These are phyloP conservation scores for Apamea epomidion DNA, from an alignment of 2,888 invertebrate genomes.

Conservation along the genomic window DNA sequence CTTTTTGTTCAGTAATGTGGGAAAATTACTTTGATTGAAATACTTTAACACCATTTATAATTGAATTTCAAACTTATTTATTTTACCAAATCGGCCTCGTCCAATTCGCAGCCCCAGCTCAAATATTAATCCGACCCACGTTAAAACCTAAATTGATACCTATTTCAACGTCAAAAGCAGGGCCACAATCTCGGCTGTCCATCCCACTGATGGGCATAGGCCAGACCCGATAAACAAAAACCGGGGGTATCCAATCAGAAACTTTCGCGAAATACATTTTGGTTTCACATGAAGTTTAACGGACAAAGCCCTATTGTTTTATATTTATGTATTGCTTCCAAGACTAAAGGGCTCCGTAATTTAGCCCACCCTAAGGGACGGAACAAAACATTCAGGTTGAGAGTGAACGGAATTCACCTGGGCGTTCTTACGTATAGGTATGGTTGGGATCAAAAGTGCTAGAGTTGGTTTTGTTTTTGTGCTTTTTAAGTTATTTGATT, in stretches of 20 bases:
- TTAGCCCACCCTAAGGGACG: constrained; percentile 74
- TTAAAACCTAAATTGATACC: constrained; percentile 63
- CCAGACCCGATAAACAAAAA: constrained; percentile 68
- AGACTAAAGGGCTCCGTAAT: constrained; percentile 78
- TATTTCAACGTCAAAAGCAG: constrained; percentile 67
- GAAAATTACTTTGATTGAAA: constrained; percentile 22
- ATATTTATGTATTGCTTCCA: constrained; percentile 78
- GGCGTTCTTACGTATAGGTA: constrained; percentile 64
- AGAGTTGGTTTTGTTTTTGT: background rate
- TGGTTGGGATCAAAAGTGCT: constrained; percentile 49
- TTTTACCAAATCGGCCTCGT: constrained; percentile 24
- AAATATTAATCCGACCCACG: constrained; percentile 50
- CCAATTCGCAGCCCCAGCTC: constrained; percentile 26
- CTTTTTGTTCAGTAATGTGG: constrained; percentile 9
- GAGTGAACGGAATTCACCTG: constrained; percentile 72
- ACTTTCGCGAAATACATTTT: constrained; percentile 74
- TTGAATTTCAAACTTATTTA: constrained; percentile 46
- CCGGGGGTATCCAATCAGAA: constrained; percentile 72
- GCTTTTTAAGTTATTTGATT: too few relatives aligned
- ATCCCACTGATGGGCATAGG: constrained; percentile 54
- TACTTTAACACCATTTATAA: constrained; percentile 23
- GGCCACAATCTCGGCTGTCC: constrained; percentile 53
- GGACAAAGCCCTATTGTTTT: constrained; percentile 80
- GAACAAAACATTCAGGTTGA: constrained; percentile 69
- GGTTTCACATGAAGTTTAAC: constrained; percentile 77